Base-by-base conservation (phyloP, 2,888 invertebrate species). In the Cheilosia vulpina region DNA sequence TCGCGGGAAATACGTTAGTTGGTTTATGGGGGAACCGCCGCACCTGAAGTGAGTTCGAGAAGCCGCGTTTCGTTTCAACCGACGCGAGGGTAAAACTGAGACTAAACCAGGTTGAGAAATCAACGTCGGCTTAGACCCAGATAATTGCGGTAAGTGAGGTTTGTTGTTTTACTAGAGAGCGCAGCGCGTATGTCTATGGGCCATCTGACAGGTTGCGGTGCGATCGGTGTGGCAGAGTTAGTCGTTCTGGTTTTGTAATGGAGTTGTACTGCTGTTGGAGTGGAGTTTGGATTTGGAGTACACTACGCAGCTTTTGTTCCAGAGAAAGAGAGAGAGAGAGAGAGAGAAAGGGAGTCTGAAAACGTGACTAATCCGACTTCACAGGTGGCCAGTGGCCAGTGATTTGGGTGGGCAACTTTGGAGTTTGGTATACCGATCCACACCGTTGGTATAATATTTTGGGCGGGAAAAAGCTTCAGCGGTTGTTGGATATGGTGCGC, bases 201-300 rank as follows among this genome's bases (percentile, higher is more conserved):
- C 52, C 69, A 71, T 60, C 69, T 84, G 79, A 80, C 80, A 75
- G 84, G 84, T 80, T 79, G 80, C 58, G 57, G 43, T 72, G 75
- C 52, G 57, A 27, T 72, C 38, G 63, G 53, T 72, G 27, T 73
- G 57, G 63, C 58, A 34, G 62, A 73, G 60, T 53, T 63, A 52
- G 75, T 27, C 71, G 43, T 50, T 81, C 72, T 71, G 73, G 83
- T 75, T 73, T 84, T 73, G 73, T 63, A 75, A 75, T 73, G 72
- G 76, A 76, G 81, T 69, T 73, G 66, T 31, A n/a, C 1, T 9
- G 50, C 13, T 41, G 17, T 41, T 52, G 31, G 13, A 21, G 43
- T 47, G 38, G 38, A 38, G 13, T 13, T 0, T 13, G 13, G 13
- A 38, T 13, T 0, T 13, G 13, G 13, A 38, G 38, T 38, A 38